Conservation (phyloP, 1,140 invertebrate species). For the Aporrectodea caliginosa region DNA sequence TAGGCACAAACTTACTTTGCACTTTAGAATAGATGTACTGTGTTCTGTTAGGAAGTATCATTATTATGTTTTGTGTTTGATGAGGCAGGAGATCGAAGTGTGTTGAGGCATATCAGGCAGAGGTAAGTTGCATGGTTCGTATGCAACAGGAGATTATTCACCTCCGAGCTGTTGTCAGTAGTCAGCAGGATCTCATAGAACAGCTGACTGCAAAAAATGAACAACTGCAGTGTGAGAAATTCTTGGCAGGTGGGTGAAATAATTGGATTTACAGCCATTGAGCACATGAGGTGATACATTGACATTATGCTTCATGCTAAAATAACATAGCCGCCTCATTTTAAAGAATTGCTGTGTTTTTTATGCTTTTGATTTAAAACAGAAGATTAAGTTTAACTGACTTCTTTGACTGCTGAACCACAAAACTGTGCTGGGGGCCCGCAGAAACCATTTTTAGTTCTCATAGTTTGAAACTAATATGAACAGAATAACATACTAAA, state of each 20-base stretch:
- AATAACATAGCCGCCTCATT: neutral
- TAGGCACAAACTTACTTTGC: too few species aligned
- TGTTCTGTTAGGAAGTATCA: slow-evolving; percentile 30
- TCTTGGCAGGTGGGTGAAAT: slow-evolving; percentile 35
- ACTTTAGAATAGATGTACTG: too few species aligned
- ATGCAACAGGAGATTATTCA: slow-evolving; percentile 50
- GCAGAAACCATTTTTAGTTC: too few species aligned
- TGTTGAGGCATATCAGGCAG: slow-evolving; percentile 50
- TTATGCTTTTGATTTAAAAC: neutral
- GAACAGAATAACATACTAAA: too few species aligned
- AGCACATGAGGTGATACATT: neutral
- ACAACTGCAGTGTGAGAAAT: slow-evolving; percentile 37
- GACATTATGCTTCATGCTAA: too few species aligned
- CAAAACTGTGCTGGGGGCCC: too few species aligned
- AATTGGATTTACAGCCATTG: neutral
- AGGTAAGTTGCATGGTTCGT: slow-evolving; percentile 47
- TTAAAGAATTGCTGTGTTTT: too few species aligned
- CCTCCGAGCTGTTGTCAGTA: slow-evolving; percentile 44
- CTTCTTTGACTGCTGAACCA: neutral
- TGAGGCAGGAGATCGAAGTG: slow-evolving; percentile 47
- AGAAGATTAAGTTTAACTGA: neutral
- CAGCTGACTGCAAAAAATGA: slow-evolving; percentile 40
- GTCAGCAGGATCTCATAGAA: slow-evolving; percentile 37
- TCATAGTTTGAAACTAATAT: too few species aligned
- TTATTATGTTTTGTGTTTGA: neutral